Evolutionary conservation across 2,797 vertebrate species (phyloP).

Genomic region (Chaenodraco wilsoni): DNA sequence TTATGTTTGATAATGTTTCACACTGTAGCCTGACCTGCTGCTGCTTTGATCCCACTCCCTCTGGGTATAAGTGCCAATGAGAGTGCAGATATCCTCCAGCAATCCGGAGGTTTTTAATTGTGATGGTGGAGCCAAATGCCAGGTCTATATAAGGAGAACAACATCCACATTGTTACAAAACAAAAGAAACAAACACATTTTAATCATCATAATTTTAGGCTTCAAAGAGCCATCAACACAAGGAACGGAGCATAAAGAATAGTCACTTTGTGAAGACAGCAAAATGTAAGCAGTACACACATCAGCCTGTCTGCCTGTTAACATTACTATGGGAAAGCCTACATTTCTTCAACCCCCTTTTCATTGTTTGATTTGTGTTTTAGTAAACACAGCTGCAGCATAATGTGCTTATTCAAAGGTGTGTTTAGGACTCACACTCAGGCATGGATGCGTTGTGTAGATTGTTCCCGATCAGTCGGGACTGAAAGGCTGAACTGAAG

Average conservation of each 20-base stretch:
- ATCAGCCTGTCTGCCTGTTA: slow-evolving; percentile 33
- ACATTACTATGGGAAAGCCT: slow-evolving; percentile 11
- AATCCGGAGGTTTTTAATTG: slow-evolving; percentile 94
- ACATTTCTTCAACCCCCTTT: slow-evolving; percentile 26
- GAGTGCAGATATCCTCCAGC: slow-evolving; percentile 97
- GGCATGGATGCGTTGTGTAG: slow-evolving; percentile 95
- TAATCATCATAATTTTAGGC: not conserved
- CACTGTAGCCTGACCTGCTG: slow-evolving; percentile 88
- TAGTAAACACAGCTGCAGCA: slow-evolving; percentile 43
- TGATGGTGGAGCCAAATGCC: slow-evolving; percentile 93
- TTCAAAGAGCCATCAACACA: too few species aligned
- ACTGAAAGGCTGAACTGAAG: slow-evolving; percentile 98
- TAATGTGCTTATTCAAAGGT: slow-evolving; percentile 29
- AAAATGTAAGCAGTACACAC: slow-evolving; percentile 25
- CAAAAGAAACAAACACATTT: not conserved
- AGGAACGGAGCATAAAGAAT: too few species aligned
- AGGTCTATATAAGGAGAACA: slow-evolving; percentile 82
- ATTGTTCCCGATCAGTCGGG: slow-evolving; percentile 94
- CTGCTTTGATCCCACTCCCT: slow-evolving; percentile 91
- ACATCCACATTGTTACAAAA: slow-evolving; percentile 8
- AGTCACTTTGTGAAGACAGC: slow-evolving; percentile 9
- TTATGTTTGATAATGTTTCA: not conserved
- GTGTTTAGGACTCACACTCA: slow-evolving; percentile 87
- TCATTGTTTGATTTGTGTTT: slow-evolving; percentile 17
- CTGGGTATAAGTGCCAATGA: slow-evolving; percentile 96